A percentile compares a stretch with the other conserved stretches of the same genome.
Evolutionary conservation across 2,888 invertebrate genomes (phyloP).

Genomic region (Luperina testacea): DNA sequence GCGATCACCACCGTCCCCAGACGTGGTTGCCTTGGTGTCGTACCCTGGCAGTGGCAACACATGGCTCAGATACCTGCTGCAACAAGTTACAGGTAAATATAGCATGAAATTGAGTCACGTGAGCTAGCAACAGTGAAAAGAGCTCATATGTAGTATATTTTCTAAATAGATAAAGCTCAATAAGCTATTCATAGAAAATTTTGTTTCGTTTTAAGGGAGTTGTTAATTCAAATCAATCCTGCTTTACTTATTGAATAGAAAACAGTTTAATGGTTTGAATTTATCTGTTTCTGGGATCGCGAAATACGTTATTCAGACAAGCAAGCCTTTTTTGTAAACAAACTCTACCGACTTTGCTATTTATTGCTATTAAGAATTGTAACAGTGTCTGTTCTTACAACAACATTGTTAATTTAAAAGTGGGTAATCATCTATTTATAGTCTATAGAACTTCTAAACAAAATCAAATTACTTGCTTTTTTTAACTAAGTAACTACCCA

Average conservation of each 20-base stretch:
- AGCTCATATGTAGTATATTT: neutral
- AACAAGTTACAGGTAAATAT: conserved; percentile 93
- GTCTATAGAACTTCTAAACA: neutral
- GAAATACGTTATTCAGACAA: neutral
- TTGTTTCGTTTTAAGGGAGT: neutral
- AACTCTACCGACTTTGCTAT: neutral
- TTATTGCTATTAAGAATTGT: neutral
- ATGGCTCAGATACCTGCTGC: conserved; percentile 94
- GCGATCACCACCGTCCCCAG: conserved; percentile 84
- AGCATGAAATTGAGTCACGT: neutral
- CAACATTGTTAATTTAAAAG: neutral
- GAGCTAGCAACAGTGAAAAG: conserved; percentile 4
- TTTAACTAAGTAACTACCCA: neutral
- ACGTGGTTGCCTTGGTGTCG: conserved; percentile 92
- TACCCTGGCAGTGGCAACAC: conserved; percentile 96
- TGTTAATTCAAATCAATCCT: neutral
- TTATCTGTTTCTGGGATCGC: neutral
- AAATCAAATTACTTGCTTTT: neutral
- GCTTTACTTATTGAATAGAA: neutral
- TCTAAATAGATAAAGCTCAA: neutral
- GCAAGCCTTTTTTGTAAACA: conserved; percentile 1
- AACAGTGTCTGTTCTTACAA: neutral
- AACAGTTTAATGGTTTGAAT: neutral
- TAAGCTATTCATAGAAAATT: neutral
- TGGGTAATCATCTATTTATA: neutral